phyloP scores from a whole-genome alignment of 2,113 vertebrate species.

The Sphyrna mokarran region DNA sequence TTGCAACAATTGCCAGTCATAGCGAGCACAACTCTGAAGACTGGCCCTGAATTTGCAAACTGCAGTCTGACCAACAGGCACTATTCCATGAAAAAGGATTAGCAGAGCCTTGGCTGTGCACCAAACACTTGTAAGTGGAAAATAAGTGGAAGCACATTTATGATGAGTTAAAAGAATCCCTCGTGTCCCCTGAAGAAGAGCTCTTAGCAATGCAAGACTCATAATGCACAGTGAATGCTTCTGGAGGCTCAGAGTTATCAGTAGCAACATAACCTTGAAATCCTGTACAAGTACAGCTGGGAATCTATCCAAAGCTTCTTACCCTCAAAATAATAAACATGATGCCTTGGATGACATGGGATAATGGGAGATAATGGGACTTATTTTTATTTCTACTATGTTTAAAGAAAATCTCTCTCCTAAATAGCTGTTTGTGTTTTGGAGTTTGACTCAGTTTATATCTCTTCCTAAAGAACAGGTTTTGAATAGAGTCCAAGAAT shows the following conservation, averaged over 20 bases:
- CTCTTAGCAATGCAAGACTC: constrained; percentile 14
- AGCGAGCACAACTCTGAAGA: background rate
- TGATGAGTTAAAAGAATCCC: constrained; percentile 34
- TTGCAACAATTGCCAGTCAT: background rate
- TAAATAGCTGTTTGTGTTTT: background rate
- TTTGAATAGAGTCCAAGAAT: background rate
- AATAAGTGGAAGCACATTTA: constrained; percentile 34
- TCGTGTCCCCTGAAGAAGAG: constrained; percentile 30
- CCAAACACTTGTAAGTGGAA: constrained; percentile 34
- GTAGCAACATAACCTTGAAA: constrained; percentile 33
- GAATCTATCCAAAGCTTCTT: constrained; percentile 1
- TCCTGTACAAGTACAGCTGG: constrained; percentile 28
- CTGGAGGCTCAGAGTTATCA: constrained; percentile 17
- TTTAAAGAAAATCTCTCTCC: constrained; percentile 12
- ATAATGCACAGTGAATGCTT: constrained; percentile 25
- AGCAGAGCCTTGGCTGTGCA: constrained; percentile 20
- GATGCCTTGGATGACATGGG: background rate
- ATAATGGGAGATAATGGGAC: constrained; percentile 16
- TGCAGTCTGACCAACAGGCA: constrained; percentile 15
- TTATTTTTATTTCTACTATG: constrained; percentile 27
- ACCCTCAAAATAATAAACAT: background rate
- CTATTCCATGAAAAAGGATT: constrained; percentile 1
- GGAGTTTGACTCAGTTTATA: constrained; percentile 1
- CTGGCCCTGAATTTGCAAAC: background rate
- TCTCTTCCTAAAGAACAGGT: background rate